Base-by-base conservation (phyloP, 2,113 vertebrate genomes). In the Alaudala cheleensis region DNA sequence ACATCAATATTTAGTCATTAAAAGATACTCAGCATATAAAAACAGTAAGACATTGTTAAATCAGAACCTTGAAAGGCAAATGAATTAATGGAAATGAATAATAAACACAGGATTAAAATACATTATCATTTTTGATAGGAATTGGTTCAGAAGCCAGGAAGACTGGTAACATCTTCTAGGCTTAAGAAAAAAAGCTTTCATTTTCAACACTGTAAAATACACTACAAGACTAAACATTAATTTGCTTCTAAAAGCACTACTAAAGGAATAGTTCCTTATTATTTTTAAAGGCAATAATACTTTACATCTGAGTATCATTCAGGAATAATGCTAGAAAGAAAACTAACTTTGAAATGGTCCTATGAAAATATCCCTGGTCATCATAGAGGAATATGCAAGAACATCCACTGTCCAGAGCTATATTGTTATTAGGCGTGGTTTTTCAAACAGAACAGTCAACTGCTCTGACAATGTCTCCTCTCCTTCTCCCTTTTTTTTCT, bases 401-500 rank as follows among this genome's bases (percentile, higher is more conserved):
- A 16, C 0, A 0, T 29, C 24, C 33, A 13, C 8, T 26, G 15
- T 31, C 13, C 1, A 42, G 34, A n/a, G 11, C 3, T 66, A 18
- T n/a, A 50, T 5, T 76, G 3, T 49, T 62, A 34, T 45, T 57
- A 66, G 24, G 54, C 1, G 1, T 33, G 24, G 2, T 11, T 12
- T 94, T 82, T 62, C 60, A 60, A 69, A 69, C 6, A 61, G 7
- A 65, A 39, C 5, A 28, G 21, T 31, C 40, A 70, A 22, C 25
- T 64, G 11, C 14, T 70, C 15, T 84, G 31, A 51, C 29, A 54
- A 13, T 4, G 2, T 5, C 19, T 65, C 5, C 12, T 78, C 33
- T 49, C 69, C 39, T 47, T 28, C 6, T 23, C 5, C 28, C 2
- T 12, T 6, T 47, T 44, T 34, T 42, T 42, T 2, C 3, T 18